phyloP scores from a whole-genome alignment of 2,888 invertebrate genomes.

The Cylloceria caligata region DNA sequence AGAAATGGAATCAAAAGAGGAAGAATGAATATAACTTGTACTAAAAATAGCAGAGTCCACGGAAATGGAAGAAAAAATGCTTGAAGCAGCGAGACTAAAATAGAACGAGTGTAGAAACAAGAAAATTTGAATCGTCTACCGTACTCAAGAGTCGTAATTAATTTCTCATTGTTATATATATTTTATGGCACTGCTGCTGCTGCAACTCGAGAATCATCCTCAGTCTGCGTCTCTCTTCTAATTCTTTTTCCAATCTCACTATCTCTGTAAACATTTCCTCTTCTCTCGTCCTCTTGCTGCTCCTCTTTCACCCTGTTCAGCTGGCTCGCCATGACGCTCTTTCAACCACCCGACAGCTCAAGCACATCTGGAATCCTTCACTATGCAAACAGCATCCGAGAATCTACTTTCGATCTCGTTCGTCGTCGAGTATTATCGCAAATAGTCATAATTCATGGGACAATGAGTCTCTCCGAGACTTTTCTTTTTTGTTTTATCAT shows the following conservation, averaged over 20 bases:
- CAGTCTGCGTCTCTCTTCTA: slow-evolving; percentile 60
- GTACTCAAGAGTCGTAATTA: slow-evolving; percentile 33
- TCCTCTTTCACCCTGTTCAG: slow-evolving; percentile 15
- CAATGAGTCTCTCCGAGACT: slow-evolving; percentile 1
- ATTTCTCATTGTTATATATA: slow-evolving; percentile 56
- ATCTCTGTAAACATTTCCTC: slow-evolving; percentile 24
- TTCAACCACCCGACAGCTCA: slow-evolving; percentile 63
- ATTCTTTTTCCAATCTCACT: slow-evolving; percentile 76
- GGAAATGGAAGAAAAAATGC: slow-evolving; percentile 27
- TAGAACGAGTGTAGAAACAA: slow-evolving; percentile 36
- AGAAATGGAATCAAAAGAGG: slow-evolving; percentile 12
- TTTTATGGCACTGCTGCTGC: slow-evolving; percentile 44
- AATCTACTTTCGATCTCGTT: slow-evolving; percentile 42
- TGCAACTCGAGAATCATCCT: slow-evolving; percentile 41
- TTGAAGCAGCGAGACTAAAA: slow-evolving; percentile 24
- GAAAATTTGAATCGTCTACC: slow-evolving; percentile 55
- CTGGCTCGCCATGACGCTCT: not conserved
- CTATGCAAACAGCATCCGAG: slow-evolving; percentile 7
- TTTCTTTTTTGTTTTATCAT: not conserved
- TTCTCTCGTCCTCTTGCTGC: slow-evolving; percentile 21
- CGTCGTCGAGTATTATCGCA: slow-evolving; percentile 30
- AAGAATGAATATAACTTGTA: slow-evolving; percentile 42
- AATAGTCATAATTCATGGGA: slow-evolving; percentile 41
- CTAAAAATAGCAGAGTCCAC: slow-evolving; percentile 52
- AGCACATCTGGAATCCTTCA: slow-evolving; percentile 69